These are phyloP conservation scores for Drosophila guanche DNA, from an alignment of 1,140 invertebrate genomes.

Conservation along the genomic window DNA sequence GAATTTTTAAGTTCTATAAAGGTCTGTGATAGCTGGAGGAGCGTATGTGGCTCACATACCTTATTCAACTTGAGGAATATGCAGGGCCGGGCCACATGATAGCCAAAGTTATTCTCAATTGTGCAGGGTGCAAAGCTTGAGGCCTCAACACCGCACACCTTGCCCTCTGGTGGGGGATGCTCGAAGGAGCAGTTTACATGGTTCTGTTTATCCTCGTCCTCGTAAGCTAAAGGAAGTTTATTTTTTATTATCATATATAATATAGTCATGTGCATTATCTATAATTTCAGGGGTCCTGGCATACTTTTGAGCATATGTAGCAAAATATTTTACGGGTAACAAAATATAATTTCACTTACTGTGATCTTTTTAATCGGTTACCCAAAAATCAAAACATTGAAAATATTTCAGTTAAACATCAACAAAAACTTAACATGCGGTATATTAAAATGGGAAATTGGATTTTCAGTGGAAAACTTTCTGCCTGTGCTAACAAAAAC, in stretches of 20 bases:
- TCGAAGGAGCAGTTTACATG: constrained; percentile 80
- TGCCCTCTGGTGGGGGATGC: constrained; percentile 56
- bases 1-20: no score
- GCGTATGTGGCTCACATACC: constrained; percentile 35
- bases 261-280: not conserved
- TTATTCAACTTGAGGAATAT: constrained; percentile 94
- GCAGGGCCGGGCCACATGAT: constrained; percentile 90
- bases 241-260: not conserved
- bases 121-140: constrained; percentile 84
- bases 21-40: no score
- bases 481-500: no score
- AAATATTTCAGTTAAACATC: constrained; percentile 17
- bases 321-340: no score
- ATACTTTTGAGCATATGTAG: not conserved
- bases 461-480: no score
- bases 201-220: constrained; percentile 74
- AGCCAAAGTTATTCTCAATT: constrained; percentile 89
- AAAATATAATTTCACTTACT: constrained; percentile 56
- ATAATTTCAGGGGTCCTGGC: not conserved
- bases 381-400: constrained; percentile 52
- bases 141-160: constrained; percentile 73
- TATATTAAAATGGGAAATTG: no score
- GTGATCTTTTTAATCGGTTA: constrained; percentile 48
- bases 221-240: constrained; percentile 54
- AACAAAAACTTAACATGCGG: not conserved